Percentiles rank a stretch among this genome's conserved stretches.
These are phyloP conservation scores for Spilosoma lubricipeda DNA, from an alignment of 2,888 invertebrate species.

Conservation along the genomic window DNA sequence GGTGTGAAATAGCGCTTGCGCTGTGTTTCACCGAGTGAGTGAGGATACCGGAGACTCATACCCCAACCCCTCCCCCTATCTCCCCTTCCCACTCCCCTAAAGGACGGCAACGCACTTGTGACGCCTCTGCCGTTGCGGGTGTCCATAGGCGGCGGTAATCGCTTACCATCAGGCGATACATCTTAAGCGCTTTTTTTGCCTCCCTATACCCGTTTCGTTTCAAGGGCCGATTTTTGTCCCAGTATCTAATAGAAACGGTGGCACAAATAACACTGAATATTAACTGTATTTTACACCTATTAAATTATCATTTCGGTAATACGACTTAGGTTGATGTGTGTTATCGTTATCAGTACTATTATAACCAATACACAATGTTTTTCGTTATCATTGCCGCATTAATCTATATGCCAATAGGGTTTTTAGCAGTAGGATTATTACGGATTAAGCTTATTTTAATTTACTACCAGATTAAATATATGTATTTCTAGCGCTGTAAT, in stretches of 20 bases:
- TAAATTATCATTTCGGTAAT: not conserved
- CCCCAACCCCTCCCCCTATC: too few relatives aligned
- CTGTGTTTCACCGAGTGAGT: too few relatives aligned
- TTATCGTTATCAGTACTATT: conserved; percentile 9
- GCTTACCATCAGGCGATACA: too few relatives aligned
- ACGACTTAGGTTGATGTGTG: not conserved
- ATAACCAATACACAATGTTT: conserved; percentile 11
- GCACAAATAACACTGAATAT: not conserved
- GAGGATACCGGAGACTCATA: too few relatives aligned
- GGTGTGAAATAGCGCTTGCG: too few relatives aligned
- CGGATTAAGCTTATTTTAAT: not conserved
- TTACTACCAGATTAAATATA: conserved; percentile 1
- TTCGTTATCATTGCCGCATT: not conserved
- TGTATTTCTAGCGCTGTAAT: not conserved
- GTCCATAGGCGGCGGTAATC: too few relatives aligned
- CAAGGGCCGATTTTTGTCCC: not conserved
- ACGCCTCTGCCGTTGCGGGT: too few relatives aligned
- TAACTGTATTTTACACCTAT: not conserved
- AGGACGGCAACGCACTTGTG: too few relatives aligned
- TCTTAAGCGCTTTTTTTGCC: too few relatives aligned
- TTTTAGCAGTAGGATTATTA: not conserved
- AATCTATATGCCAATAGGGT: conserved; percentile 7
- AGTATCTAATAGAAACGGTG: not conserved
- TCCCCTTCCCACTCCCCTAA: too few relatives aligned
- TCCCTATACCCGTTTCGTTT: too few relatives aligned